These are phyloP conservation scores for Drosophila funebris DNA, from an alignment of 1,140 invertebrate genomes.

Conservation along the genomic window DNA sequence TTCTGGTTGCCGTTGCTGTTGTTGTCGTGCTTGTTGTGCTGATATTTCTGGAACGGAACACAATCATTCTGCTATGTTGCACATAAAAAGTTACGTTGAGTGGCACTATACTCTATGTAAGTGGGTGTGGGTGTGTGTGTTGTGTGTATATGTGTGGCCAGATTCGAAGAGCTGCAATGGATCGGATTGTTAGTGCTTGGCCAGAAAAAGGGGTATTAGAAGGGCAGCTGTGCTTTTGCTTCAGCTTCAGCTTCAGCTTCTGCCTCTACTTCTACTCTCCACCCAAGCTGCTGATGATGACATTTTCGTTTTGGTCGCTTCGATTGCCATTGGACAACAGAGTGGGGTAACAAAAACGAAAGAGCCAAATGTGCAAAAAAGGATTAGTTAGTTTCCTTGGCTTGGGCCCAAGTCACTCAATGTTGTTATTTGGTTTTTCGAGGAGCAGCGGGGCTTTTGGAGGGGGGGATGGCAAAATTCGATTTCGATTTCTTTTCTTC, in stretches of 20 bases:
- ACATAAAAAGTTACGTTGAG: slow-evolving; percentile 82
- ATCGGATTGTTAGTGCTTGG: slow-evolving; percentile 28
- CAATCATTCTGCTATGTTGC: slow-evolving; percentile 82
- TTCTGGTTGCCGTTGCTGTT: slow-evolving; percentile 43
- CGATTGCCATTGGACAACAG: slow-evolving; percentile 61
- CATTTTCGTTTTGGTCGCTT: slow-evolving; percentile 74
- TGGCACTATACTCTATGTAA: slow-evolving; percentile 59
- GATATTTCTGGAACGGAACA: slow-evolving; percentile 81
- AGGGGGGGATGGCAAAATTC: slow-evolving; percentile 43
- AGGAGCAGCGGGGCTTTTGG: not conserved
- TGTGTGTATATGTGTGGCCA: slow-evolving; percentile 20
- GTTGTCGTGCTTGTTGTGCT: slow-evolving; percentile 71
- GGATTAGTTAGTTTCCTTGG: slow-evolving; percentile 73
- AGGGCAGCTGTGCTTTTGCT: slow-evolving; percentile 10
- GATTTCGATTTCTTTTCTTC: slow-evolving; percentile 49
- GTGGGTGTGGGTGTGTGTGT: slow-evolving; percentile 15
- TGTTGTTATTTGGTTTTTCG: slow-evolving; percentile 53
- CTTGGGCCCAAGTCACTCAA: slow-evolving; percentile 43
- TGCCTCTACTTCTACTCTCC: too few species aligned
- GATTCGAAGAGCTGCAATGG: slow-evolving; percentile 42
- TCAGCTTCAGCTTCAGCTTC: slow-evolving; percentile 33
- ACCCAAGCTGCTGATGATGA: slow-evolving; percentile 79
- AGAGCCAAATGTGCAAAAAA: slow-evolving; percentile 64
- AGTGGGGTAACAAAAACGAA: not conserved
- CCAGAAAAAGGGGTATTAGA: not conserved